These are phyloP conservation scores for Trichechus manatus DNA, from an alignment of 2,113 vertebrate species.

Conservation along the genomic window DNA sequence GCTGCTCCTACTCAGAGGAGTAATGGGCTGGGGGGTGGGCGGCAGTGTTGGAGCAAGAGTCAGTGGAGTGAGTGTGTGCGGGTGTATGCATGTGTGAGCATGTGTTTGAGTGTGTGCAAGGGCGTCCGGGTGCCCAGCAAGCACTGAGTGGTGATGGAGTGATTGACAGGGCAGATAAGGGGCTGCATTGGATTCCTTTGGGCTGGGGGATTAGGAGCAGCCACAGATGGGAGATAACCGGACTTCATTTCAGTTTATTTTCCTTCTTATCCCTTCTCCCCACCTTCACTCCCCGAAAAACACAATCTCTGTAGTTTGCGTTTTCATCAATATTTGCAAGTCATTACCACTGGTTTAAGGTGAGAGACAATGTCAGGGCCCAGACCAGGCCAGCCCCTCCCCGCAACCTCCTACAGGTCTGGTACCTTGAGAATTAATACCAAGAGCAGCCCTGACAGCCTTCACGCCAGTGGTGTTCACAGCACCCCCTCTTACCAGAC, in stretches of 20 bases:
- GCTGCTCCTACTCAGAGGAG: constrained; percentile 87
- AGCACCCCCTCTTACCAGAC: not conserved
- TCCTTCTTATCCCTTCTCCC: constrained; percentile 83
- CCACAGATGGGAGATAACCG: constrained; percentile 90
- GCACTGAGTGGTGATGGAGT: constrained; percentile 72
- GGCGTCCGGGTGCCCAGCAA: constrained; percentile 69
- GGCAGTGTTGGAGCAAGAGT: constrained; percentile 78
- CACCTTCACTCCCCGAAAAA: constrained; percentile 76
- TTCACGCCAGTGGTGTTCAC: not conserved
- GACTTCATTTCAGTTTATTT: constrained; percentile 90
- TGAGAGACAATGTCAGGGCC: constrained; percentile 91
- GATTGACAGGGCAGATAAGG: constrained; percentile 88
- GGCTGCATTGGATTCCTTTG: constrained; percentile 88
- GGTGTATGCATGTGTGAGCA: constrained; percentile 19
- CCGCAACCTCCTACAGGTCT: not conserved
- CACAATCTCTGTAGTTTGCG: constrained; percentile 82
- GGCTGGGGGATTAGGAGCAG: constrained; percentile 89
- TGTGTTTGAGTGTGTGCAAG: constrained; percentile 76
- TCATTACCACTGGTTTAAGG: constrained; percentile 93
- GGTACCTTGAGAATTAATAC: constrained; percentile 13
- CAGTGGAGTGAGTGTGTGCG: constrained; percentile 64
- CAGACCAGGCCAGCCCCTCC: constrained; percentile 36
- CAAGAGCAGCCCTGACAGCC: not conserved
- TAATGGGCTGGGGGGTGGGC: constrained; percentile 87
- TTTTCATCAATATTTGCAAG: constrained; percentile 90